A percentile compares a stretch with the other conserved stretches of the same genome.
phyloP scores from a whole-genome alignment of 2,113 vertebrate genomes.

The Ceuthmochares aereus region DNA sequence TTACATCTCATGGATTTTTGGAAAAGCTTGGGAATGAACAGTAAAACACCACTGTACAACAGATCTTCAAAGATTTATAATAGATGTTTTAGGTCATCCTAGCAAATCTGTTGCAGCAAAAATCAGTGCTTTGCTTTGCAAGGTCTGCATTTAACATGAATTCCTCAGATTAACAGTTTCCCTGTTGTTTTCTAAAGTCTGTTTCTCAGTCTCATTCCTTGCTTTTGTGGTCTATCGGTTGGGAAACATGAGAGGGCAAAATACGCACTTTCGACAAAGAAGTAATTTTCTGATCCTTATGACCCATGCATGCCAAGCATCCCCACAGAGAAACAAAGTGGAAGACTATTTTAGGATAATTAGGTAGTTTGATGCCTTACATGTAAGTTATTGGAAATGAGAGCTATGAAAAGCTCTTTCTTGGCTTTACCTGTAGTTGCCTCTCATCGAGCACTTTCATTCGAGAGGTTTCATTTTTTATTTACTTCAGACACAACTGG shows the following conservation, averaged over 20 bases:
- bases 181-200: neutral
- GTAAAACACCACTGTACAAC: neutral
- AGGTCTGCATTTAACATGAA: neutral
- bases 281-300: slow-evolving; percentile 58
- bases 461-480: neutral
- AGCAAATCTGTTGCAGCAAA: neutral
- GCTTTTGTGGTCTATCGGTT: neutral
- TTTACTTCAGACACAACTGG: neutral
- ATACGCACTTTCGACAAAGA: slow-evolving; percentile 22
- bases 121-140: neutral
- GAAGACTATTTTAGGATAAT: slow-evolving; percentile 70
- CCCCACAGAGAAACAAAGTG: slow-evolving; percentile 74
- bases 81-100: neutral
- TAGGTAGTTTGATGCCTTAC: slow-evolving; percentile 51
- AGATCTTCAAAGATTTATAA: neutral
- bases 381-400: slow-evolving; percentile 59
- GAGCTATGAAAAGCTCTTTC: slow-evolving; percentile 46
- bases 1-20: neutral
- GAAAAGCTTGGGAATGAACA: neutral
- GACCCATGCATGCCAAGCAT: slow-evolving; percentile 31
- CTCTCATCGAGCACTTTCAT: neutral
- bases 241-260: slow-evolving; percentile 56
- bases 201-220: neutral
- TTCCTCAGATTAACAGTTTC: neutral
- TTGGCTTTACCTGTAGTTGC: slow-evolving; percentile 39